Base-by-base conservation (phyloP, 2,888 invertebrate species). In the Arctia plantaginis region DNA sequence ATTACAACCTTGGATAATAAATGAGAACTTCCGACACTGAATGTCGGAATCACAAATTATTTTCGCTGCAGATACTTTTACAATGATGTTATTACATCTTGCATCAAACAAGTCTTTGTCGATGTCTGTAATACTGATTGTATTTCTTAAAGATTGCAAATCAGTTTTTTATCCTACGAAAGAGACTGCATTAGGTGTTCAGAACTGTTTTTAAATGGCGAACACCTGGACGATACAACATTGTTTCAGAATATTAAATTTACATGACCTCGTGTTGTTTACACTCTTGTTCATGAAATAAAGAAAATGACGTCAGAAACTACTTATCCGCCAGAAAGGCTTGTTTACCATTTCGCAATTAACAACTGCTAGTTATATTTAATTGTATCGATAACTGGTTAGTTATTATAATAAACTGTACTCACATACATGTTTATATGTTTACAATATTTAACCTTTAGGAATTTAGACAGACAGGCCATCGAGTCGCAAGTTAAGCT, bases 361-460 rank as follows among this genome's bases (percentile, higher is more conserved):
- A 71, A 47, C 62, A 39, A 33, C 69, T 66, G 55, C 62, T 20
- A 62, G 44, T 76, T 35, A 65, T 27, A 39, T 64, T 79, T 77
- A 66, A 66, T 66, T 66, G 39, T 71, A 35, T 35, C 47, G 47
- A 65, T 65, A 51, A 59, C 51, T 27, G 30, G 64, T 33, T 18
- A 20, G 39, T 27, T 30, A 51, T 47, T 65, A 27, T 39, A n/a
- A n/a, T n/a, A 62, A 27, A 27, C 62, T 59, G 59, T 59, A 27
- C n/a, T 27, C 12, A 27, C 6, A 27, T 27, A 27, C 13, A 59
- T 59, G 15, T n/a, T 10, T n/a, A 55, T 55, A 10, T n/a, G 7
- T 55, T 51, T 51, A 51, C 23, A 51, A 23, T 23, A 23, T 20
- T 51, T 41, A 12, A 1, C 8, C 12, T 41, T 4, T 41, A 12